A percentile compares a stretch with the other conserved stretches of the same genome.
These are phyloP conservation scores for Lepidocyrtinus sp. DNA, from an alignment of 2,888 invertebrate species.

Conservation along the genomic window DNA sequence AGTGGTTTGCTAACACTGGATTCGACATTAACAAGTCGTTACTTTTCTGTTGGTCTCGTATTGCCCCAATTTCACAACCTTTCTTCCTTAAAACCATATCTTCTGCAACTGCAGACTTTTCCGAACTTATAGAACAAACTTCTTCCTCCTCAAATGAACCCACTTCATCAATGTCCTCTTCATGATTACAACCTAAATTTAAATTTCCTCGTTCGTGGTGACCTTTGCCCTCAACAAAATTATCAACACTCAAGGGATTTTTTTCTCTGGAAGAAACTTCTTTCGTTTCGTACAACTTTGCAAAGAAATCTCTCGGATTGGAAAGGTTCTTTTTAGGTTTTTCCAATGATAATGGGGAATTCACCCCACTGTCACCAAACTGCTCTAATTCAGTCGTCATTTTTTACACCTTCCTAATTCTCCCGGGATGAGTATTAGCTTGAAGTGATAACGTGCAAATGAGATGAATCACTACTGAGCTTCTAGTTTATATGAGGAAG, in stretches of 20 bases:
- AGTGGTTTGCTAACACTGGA: conserved; percentile 37
- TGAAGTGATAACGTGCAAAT: too few relatives aligned
- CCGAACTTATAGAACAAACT: conserved; percentile 31
- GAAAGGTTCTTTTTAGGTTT: conserved; percentile 75
- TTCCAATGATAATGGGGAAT: too few relatives aligned
- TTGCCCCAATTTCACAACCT: not conserved
- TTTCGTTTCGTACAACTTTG: conserved; percentile 78
- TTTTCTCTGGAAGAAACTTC: not conserved
- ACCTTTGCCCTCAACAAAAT: not conserved
- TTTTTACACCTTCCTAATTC: too few relatives aligned
- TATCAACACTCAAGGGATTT: not conserved
- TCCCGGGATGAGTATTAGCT: too few relatives aligned
- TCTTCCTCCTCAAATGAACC: conserved; percentile 28
- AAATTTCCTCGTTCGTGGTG: not conserved
- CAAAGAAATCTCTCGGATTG: conserved; percentile 86
- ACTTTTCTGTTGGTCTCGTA: conserved; percentile 6
- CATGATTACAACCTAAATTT: conserved; percentile 13
- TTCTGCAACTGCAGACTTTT: conserved; percentile 23
- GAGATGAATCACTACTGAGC: not conserved
- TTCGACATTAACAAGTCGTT: not conserved
- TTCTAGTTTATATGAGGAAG: too few relatives aligned
- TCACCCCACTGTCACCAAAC: too few relatives aligned
- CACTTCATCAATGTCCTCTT: conserved; percentile 12
- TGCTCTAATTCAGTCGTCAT: too few relatives aligned
- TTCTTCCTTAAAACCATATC: not conserved